Evolutionary conservation across 1,140 invertebrate species (phyloP), one percentile per base, ranked within the genome.

Genomic region (Trichomalopsis sarcophagae): DNA sequence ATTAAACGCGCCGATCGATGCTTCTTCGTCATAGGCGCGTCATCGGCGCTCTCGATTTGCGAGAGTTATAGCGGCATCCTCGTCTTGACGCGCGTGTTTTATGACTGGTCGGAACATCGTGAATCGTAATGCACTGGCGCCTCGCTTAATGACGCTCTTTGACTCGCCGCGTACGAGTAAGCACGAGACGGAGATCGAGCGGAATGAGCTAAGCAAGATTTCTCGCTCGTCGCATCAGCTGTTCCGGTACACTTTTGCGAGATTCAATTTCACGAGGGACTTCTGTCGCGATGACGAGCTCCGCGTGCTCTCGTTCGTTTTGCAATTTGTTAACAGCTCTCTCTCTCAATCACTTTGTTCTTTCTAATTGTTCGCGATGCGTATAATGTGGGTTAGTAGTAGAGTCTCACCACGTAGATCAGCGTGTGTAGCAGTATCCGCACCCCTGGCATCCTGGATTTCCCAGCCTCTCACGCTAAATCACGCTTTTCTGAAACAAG

Each of bases 401-500:
- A 75, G 50, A 23, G 23, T 30, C 27, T 92, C 84, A 93, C 92
- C 91, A 92, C 92, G 88, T 92, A 93, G 91, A 93, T 93, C 90
- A 93, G 91, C 91, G 91, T 90, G 89, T 89, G 89, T 90, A 93
- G 91, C 90, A 93, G 90, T 90, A 90, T 93, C 91, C 92, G 91
- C 92, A 92, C 89, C 91, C 91, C 91, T 92, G 90, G 92, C 92
- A 93, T 93, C 90, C 91, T 93, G 91, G 89, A 92, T 91, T 89
- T 91, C 86, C 91, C 91, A 92, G 92, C 91, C 91, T 91, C 91
- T 92, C 91, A 90, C 92, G 92, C 91, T 91, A 90, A 92, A 91
- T 91, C 89, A 90, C 90, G 91, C 89, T 92, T 91, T 89, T 88
- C 91, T 92, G 89, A 87, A 87, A 87, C 27, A 78, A 81, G 33